These are phyloP conservation scores for Montipora sp. DNA, from an alignment of 64 coral and sea anemone species.

Conservation along the genomic window DNA sequence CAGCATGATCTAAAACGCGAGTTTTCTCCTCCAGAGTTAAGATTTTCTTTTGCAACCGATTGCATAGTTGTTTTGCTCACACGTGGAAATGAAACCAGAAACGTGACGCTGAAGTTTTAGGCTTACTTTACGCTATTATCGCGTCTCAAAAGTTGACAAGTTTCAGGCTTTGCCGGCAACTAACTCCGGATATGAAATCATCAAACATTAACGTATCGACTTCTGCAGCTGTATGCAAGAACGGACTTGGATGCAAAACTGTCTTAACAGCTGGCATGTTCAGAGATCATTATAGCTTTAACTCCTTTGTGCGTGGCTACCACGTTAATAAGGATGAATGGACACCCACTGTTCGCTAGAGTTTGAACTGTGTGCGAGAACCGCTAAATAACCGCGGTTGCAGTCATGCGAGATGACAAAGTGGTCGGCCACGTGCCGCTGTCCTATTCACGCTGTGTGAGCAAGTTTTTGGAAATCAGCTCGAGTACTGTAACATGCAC, in stretches of 20 bases:
- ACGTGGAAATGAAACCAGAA: conserved; percentile 35
- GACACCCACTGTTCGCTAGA: conserved; percentile 17
- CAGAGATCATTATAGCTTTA: neutral
- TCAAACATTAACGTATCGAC: conserved; percentile 14
- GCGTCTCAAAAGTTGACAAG: conserved; percentile 12
- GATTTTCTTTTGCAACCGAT: conserved; percentile 42
- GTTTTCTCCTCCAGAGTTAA: conserved; percentile 58
- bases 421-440: conserved; percentile 43
- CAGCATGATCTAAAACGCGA: conserved; percentile 55
- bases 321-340: too few species aligned
- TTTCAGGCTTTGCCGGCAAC: neutral
- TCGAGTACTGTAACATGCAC: conserved; percentile 18
- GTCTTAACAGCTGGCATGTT: neutral
- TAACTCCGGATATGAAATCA: conserved; percentile 23
- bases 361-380: conserved; percentile 38
- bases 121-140: conserved; percentile 16
- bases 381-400: conserved; percentile 13
- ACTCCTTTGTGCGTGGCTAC: neutral
- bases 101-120: conserved; percentile 18
- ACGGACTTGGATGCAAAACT: conserved; percentile 29
- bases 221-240: conserved; percentile 26
- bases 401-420: conserved; percentile 33
- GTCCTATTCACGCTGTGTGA: conserved; percentile 2
- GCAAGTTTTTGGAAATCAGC: conserved; percentile 16
- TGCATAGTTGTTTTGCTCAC: conserved; percentile 35